Evolutionary conservation across 1,140 invertebrate genomes (phyloP).

Genomic region (Pseudomyrmex concolor): DNA sequence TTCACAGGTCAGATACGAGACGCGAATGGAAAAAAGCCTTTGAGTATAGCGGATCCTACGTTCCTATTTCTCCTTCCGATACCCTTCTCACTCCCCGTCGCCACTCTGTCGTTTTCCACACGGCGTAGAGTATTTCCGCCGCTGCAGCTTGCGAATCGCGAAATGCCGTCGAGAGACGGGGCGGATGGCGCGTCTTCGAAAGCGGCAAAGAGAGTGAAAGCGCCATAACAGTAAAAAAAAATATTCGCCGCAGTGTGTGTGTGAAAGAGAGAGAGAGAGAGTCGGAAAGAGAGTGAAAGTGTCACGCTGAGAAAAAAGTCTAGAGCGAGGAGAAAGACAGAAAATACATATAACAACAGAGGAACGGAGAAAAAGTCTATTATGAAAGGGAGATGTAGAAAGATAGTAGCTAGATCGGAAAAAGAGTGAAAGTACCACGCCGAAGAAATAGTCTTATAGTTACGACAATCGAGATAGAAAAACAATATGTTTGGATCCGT

Average conservation of each 20-base stretch:
- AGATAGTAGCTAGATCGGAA: neutral
- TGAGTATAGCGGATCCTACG: conserved; percentile 5
- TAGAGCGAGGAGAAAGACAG: neutral
- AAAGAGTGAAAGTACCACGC: conserved; percentile 18
- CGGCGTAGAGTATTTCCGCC: neutral
- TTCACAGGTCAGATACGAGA: conserved; percentile 16
- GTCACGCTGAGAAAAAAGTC: neutral
- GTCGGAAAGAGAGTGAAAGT: neutral
- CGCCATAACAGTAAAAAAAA: too few species aligned
- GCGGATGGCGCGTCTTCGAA: conserved; percentile 8
- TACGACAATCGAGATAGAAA: conserved; percentile 2
- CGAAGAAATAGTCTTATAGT: neutral
- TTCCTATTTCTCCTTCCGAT: conserved; percentile 28
- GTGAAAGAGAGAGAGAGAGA: too few species aligned
- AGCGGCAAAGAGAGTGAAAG: too few species aligned
- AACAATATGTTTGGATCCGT: neutral
- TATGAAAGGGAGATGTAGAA: conserved; percentile 1
- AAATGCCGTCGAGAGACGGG: conserved; percentile 6
- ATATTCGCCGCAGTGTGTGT: too few species aligned
- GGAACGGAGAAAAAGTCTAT: neutral
- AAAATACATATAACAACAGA: conserved; percentile 4
- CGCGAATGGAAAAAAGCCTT: conserved; percentile 33
- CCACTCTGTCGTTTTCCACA: neutral
- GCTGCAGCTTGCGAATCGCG: conserved; percentile 5
- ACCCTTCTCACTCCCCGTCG: neutral